These are phyloP conservation scores for Tetragnatha montana DNA, from an alignment of 2,888 invertebrate genomes.

Conservation along the genomic window DNA sequence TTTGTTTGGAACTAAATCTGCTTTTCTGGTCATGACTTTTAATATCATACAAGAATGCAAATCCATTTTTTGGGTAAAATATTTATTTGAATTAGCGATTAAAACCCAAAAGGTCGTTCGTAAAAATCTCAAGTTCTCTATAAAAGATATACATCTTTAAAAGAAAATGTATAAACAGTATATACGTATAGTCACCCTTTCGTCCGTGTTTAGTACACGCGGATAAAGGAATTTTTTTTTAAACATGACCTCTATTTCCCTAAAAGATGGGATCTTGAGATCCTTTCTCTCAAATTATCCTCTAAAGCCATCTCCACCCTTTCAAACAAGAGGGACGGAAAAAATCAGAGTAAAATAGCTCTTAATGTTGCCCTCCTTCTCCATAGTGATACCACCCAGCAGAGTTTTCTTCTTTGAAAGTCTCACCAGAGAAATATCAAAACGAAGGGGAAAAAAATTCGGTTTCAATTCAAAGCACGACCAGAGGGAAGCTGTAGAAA, in stretches of 20 bases:
- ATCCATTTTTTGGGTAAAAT: no score
- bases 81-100: no score
- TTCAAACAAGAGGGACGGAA: background rate
- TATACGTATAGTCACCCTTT: no score
- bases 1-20: no score
- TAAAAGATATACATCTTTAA: no score
- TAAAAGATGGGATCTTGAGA: background rate
- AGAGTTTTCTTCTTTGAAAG: background rate
- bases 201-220: no score
- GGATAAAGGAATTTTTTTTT: no score
- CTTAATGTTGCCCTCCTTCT: background rate
- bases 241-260: background rate
- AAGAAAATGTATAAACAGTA: no score
- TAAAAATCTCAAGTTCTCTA: no score
- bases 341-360: conserved; percentile 2
- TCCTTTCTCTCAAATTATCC: background rate
- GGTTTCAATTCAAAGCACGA: conserved; percentile 42
- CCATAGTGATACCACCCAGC: background rate
- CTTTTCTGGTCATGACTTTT: no score
- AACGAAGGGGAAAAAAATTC: conserved; percentile 2
- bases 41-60: no score
- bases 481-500: background rate
- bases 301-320: background rate
- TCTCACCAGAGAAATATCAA: conserved; percentile 4
- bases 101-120: no score